Base-by-base conservation (phyloP, 1,140 invertebrate genomes). In the Sitophilus oryzae region DNA sequence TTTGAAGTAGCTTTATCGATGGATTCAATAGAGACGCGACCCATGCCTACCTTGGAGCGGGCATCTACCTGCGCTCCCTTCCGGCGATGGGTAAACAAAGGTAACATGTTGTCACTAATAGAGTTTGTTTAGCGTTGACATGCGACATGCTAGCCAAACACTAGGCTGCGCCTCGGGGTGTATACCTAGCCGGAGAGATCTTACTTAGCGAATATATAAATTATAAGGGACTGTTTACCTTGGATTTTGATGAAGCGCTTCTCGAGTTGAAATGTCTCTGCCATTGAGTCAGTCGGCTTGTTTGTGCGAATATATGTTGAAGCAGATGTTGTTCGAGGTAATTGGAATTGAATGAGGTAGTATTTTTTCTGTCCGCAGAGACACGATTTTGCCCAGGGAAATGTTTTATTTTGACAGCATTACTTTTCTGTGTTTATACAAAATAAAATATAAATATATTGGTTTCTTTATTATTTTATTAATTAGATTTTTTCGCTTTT, bases 61-160 rank as follows among this genome's bases (percentile, higher is more conserved):
- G 14, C 18, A 47, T 38, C 48, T 64, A 64, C 62, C 62, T 64
- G 59, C 43, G 42, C n/a, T 30, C 6, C 22, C 42, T 47, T 42
- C 36, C 52, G 42, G 30, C 51, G 34, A 41, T 55, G 22, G 50
- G 61, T 60, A 65, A 67, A 67, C 60, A 64, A 47, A 60, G 56
- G 60, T 60, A 56, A 66, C 59, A 63, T 66, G 59, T 66, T 66
- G 66, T 67, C 59, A 59, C 66, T 67, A 67, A 67, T 67, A 66
- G 64, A 67, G 66, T 67, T 67, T 66, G 64, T 61, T 42, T 52
- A 62, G 56, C 58, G 58, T 59, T 67, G 66, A 67, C 66, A 66
- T 66, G 59, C 64, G 64, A 66, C 66, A 67, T 66, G 61, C 62
- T 65, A 59, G 38, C 60, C 56, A 67, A 67, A 65, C 60, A 62